Percentiles rank a stretch among this genome's conserved stretches.
phyloP scores from a whole-genome alignment of 2,797 vertebrate genomes.

The Discoglossus pictus region DNA sequence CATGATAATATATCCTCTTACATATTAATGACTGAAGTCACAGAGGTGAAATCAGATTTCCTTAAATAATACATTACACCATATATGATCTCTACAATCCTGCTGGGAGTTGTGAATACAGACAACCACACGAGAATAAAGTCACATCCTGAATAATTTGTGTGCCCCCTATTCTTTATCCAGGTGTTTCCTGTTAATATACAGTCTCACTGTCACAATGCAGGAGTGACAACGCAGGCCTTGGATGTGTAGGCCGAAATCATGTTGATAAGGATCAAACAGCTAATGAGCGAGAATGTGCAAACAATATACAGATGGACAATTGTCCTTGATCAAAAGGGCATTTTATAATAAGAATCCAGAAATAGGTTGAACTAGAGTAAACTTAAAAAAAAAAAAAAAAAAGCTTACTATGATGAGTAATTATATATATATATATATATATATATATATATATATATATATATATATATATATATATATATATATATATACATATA shows the following conservation, averaged over 20 bases:
- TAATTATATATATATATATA: too few species aligned
- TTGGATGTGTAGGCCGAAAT: not conserved
- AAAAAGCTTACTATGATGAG: too few species aligned
- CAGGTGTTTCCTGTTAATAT: constrained; percentile 40
- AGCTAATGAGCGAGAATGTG: constrained; percentile 21
- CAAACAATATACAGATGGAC: constrained; percentile 29
- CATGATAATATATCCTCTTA: too few species aligned
- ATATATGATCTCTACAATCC: not conserved
- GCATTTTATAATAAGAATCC: too few species aligned
- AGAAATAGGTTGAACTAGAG: too few species aligned
- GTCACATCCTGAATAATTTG: constrained; percentile 35
- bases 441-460: too few species aligned
- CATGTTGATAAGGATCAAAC: constrained; percentile 29
- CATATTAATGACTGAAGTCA: constrained; percentile 11
- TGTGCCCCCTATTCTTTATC: not conserved
- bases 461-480: too few species aligned
- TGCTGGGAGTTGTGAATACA: not conserved
- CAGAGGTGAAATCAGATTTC: not conserved
- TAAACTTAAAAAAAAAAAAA: too few species aligned
- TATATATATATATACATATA: too few species aligned
- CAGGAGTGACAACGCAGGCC: constrained; percentile 6
- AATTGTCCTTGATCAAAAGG: too few species aligned
- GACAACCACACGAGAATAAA: not conserved
- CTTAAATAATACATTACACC: not conserved
- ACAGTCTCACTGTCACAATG: constrained; percentile 11